Evolutionary conservation across 1,140 invertebrate species (phyloP).

Genomic region (Drosophila seguyi): DNA sequence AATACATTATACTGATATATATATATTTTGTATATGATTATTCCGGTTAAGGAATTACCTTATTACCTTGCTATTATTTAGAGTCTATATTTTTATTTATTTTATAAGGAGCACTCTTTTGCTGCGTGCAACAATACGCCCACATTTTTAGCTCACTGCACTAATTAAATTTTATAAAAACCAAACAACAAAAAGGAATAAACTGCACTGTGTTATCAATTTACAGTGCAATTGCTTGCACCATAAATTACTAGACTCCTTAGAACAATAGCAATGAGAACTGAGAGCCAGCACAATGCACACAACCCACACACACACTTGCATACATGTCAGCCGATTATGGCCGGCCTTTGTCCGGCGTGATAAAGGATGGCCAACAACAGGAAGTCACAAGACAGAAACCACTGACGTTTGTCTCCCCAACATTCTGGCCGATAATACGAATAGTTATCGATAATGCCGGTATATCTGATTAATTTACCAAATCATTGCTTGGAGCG

Average conservation of each 20-base stretch:
- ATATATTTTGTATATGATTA: neutral
- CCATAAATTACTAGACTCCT: neutral
- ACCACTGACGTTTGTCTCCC: conserved; percentile 14
- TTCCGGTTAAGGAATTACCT: neutral
- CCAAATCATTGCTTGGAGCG: conserved; percentile 55
- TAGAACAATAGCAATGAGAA: neutral
- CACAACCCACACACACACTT: neutral
- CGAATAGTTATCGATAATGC: conserved; percentile 6
- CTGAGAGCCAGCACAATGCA: conserved; percentile 10
- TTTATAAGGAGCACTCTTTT: neutral
- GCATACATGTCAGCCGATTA: conserved; percentile 9
- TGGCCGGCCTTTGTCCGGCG: conserved; percentile 35
- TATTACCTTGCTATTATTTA: too few species aligned
- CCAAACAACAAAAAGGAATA: neutral
- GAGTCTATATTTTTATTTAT: too few species aligned
- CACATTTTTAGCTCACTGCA: neutral
- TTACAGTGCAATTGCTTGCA: neutral
- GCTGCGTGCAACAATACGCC: neutral
- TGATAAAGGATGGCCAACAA: conserved; percentile 58
- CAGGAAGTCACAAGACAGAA: conserved; percentile 59
- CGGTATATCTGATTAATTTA: conserved; percentile 38
- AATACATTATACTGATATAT: neutral
- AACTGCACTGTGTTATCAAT: neutral
- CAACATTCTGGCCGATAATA: conserved; percentile 17
- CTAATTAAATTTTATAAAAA: neutral